phyloP scores from a whole-genome alignment of 2,113 vertebrate genomes.

The Melospiza melodia region DNA sequence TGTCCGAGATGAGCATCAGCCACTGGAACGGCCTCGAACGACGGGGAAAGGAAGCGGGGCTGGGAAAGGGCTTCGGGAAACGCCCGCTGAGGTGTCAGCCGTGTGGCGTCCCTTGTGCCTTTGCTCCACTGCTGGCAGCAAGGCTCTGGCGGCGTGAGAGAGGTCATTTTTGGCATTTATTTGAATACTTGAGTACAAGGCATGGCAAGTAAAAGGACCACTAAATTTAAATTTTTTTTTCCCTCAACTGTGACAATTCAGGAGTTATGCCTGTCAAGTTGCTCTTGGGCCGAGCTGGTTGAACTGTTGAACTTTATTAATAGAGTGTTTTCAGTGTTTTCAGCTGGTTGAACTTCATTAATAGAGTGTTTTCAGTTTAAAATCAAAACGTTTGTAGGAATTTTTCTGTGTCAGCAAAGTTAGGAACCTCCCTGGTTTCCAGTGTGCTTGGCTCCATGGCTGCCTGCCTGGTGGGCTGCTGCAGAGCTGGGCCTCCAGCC shows the following conservation, averaged over 20 bases:
- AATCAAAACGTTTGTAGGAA: neutral
- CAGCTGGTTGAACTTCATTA: neutral
- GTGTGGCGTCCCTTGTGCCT: rapidly evolving
- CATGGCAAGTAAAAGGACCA: rapidly evolving
- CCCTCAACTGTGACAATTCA: neutral
- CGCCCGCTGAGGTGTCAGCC: rapidly evolving
- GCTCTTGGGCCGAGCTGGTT: neutral
- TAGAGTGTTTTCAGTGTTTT: neutral
- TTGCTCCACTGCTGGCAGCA: rapidly evolving
- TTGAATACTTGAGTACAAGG: neutral
- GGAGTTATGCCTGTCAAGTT: neutral
- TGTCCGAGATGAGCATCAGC: rapidly evolving
- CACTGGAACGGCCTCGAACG: rapidly evolving
- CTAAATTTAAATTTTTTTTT: too few species aligned
- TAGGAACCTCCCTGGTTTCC: neutral
- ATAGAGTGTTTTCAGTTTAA: neutral
- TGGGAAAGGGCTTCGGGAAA: neutral
- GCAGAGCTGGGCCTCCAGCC: neutral
- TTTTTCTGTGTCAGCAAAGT: neutral
- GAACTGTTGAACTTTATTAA: neutral
- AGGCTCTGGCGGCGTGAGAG: neutral
- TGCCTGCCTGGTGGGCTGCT: neutral
- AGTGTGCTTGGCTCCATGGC: neutral
- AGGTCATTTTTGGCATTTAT: neutral
- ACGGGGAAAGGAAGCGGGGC: rapidly evolving